Evolutionary conservation across 2,888 invertebrate species (phyloP).

Genomic region (Trissoscelio sp.): DNA sequence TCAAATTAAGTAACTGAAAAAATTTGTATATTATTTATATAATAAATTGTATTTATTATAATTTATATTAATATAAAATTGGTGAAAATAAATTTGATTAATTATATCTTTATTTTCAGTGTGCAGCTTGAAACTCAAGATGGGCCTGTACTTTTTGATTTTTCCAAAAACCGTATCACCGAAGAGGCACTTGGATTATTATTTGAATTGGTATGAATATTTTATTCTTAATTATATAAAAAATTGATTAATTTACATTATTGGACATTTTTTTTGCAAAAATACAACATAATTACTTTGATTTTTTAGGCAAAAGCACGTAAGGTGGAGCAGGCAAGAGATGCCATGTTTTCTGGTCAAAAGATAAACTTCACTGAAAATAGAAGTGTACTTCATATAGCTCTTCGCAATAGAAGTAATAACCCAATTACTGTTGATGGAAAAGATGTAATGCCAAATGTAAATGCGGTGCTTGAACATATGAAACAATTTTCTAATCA

Average conservation of each 20-base stretch:
- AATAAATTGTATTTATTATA: no score
- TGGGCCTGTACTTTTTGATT: slow-evolving; percentile 97
- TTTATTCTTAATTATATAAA: no score
- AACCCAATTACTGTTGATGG: slow-evolving; percentile 92
- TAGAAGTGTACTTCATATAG: slow-evolving; percentile 97
- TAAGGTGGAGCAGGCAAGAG: slow-evolving; percentile 92
- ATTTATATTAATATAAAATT: no score
- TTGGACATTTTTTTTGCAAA: no score
- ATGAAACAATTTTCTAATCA: slow-evolving; percentile 96
- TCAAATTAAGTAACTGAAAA: no score
- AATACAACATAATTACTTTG: no score
- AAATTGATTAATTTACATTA: slow-evolving; percentile 12
- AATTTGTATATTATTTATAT: no score
- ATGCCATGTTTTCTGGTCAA: slow-evolving; percentile 96
- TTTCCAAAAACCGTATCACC: slow-evolving; percentile 97
- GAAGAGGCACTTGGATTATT: slow-evolving; percentile 90
- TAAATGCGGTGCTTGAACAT: slow-evolving; percentile 95
- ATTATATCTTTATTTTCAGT: slow-evolving; percentile 84
- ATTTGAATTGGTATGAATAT: slow-evolving; percentile 89
- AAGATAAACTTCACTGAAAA: slow-evolving; percentile 99
- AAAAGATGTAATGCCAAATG: slow-evolving; percentile 96
- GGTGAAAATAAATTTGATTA: no score
- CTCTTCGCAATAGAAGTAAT: slow-evolving; percentile 94
- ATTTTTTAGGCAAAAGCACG: slow-evolving; percentile 87
- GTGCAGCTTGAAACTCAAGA: slow-evolving; percentile 91